Evolutionary conservation across 2,888 invertebrate genomes (phyloP).

Genomic region (Colostygia pectinataria): DNA sequence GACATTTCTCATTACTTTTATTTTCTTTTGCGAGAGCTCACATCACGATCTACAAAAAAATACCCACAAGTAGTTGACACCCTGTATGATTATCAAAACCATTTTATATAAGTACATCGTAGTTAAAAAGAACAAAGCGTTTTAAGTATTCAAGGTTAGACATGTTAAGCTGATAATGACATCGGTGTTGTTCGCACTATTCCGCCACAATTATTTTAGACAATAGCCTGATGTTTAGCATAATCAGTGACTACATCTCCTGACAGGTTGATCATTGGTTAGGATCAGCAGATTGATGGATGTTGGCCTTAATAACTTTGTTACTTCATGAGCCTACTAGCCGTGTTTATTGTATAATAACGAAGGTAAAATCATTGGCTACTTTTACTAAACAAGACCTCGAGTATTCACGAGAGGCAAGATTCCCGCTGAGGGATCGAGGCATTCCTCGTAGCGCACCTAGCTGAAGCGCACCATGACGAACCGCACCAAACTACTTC

Average conservation of each 20-base stretch:
- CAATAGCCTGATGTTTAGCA: constrained; percentile 33
- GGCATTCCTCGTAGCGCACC: no score
- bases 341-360: no score
- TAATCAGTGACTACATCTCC: constrained; percentile 34
- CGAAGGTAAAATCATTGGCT: no score
- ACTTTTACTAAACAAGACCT: no score
- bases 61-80: background rate
- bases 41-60: background rate
- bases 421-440: no score
- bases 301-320: constrained; percentile 12
- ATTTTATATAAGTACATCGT: constrained; percentile 7
- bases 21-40: no score
- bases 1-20: no score
- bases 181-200: constrained; percentile 27
- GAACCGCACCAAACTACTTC: no score
- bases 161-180: constrained; percentile 28
- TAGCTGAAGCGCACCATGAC: no score
- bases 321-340: no score
- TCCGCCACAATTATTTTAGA: constrained; percentile 40
- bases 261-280: constrained; percentile 41
- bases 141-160: constrained; percentile 36
- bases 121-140: constrained; percentile 33
- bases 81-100: constrained; percentile 6
- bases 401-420: no score
- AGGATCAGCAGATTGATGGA: constrained; percentile 30